Conservation (phyloP, 2,888 invertebrate genomes). For the Pantelozetes paolii region DNA sequence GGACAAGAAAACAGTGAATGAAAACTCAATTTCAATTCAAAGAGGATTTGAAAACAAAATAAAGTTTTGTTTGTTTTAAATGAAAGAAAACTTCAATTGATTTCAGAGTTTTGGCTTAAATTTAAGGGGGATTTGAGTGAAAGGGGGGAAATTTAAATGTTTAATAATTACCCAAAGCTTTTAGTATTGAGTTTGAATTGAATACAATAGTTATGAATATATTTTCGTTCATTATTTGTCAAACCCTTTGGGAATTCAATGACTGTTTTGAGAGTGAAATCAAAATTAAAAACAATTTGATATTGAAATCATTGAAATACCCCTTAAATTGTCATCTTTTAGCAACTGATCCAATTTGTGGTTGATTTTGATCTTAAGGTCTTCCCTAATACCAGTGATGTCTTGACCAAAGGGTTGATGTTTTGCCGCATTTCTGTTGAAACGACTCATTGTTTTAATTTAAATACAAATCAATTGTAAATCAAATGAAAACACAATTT, state of each 20-base stretch:
- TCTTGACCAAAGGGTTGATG: background rate
- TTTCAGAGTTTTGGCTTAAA: no score
- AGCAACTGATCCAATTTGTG: conserved; percentile 1
- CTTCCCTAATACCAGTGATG: background rate
- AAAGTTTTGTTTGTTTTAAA: no score
- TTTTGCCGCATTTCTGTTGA: background rate
- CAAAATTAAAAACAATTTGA: conserved; percentile 55
- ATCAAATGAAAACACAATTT: no score
- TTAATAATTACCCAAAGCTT: conserved; percentile 65
- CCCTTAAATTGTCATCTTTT: background rate
- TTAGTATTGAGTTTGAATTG: conserved; percentile 70
- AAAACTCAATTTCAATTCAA: background rate
- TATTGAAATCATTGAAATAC: background rate
- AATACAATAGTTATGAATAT: conserved; percentile 68
- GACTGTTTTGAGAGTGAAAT: conserved; percentile 50
- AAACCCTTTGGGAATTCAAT: conserved; percentile 51
- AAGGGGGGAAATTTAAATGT: background rate
- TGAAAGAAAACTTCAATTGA: no score
- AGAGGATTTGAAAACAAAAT: no score
- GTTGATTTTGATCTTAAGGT: background rate
- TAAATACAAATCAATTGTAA: background rate
- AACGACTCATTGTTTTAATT: background rate
- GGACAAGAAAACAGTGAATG: background rate
- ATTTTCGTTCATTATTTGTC: conserved; percentile 71
- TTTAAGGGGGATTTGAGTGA: conserved; percentile 17